Base-by-base conservation (phyloP, 2,888 invertebrate species). In the Hyposoter dolosus region DNA sequence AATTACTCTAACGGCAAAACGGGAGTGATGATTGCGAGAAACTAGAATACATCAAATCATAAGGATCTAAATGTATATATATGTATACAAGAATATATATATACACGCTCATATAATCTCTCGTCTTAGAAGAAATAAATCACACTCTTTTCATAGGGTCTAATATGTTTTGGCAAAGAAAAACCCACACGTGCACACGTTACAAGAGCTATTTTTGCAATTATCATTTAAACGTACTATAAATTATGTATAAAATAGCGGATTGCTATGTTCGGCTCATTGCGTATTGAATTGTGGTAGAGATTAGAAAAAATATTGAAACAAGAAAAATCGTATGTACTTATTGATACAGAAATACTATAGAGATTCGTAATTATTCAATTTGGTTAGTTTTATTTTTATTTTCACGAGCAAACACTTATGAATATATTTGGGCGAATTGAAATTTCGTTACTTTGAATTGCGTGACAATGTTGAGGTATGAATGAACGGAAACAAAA, bases 41-140 rank as follows among this genome's bases (percentile, higher is more conserved):
- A 79, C 83, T 86, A 87, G 85, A 87, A 72, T 53, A 86, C 74
- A 83, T 77, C 60, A 76, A 76, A 82, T 75, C 65, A 79, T 79
- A 71, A 15, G 56, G 50, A 80, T 80, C 76, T 63, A 50, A 32
- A 56, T 77, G 43, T 40, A 71, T 60, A 60, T 71, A 71, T 47
- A 69, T 71, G 50, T 56, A 56, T 47, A 50, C 19, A 69, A 60
- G 32, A 43, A 77, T 63, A 76, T 60, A 65, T 71, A 56, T n/a
- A 71, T 19, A 71, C 17, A 45, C 47, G 45, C 72, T 65, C 63
- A 63, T 68, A 60, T 75, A 74, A 79, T 75, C 53, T 69, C 63
- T 85, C 69, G 74, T 79, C 45, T 53, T 72, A 75, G 53, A 45
- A 56, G 40, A 84, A 77, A 77, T 76, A 76, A 45, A 53, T 82